Base-by-base conservation (phyloP, 2,797 vertebrate species). In the Halcyon leucocephala region DNA sequence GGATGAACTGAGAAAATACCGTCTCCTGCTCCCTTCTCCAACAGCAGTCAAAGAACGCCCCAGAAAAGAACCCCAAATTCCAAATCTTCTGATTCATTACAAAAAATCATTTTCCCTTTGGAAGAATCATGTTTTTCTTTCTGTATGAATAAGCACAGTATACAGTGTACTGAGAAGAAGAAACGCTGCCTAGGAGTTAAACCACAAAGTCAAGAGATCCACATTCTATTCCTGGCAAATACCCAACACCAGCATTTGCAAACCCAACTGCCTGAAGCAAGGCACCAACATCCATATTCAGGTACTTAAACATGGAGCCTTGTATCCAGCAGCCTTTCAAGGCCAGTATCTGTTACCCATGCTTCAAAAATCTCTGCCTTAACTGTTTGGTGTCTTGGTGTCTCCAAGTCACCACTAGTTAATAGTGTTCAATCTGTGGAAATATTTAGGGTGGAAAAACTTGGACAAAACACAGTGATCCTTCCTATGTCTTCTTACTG, bases 211-310 rank as follows among this genome's bases (percentile, higher is more conserved):
- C 82, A 66, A 93, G 88, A 69, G 58, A 93, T 91, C 77, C 77
- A 81, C 83, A 44, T 69, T 93, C 87, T 79, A 20, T 42, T 86
- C 79, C 94, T 93, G 96, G 94, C 93, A 94, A 91, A 88, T 76
- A 90, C 73, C 69, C 89, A 96, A 94, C 25, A 67, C 82, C 64
- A 79, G 93, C 66, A 95, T 86, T 94, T 58, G 62, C 82, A 91
- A 93, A 86, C 82, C 76, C 78, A 71, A 9, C 7, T 0, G 67
- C 87, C 89, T 83, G 88, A 76, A 94, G 83, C 82, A 76, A 94
- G 80, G 42, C 77, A 95, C 66, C 92, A 94, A 17, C 42, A 62
- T 76, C 73, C 83, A 65, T 35, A 90, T 54, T 90, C 73, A 91
- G 91, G 66, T 91, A 83, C 71, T 95, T 89, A 80, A 90, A 82